Conservation (phyloP, 2,888 invertebrate genomes). For the Biston betularia region DNA sequence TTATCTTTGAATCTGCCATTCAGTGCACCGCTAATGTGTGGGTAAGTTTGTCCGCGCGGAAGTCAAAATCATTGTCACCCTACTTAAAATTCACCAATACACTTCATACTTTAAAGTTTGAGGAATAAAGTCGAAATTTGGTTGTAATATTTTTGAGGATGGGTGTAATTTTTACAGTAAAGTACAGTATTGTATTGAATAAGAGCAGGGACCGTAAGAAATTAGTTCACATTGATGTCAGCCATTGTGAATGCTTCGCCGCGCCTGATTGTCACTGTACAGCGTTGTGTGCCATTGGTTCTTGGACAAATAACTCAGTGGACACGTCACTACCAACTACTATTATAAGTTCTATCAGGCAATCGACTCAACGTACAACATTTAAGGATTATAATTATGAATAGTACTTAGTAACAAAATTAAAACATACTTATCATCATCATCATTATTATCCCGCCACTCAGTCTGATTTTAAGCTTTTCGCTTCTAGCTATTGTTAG, state of each 20-base stretch:
- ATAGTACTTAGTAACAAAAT: too few relatives aligned
- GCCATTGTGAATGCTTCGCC: constrained; percentile 62
- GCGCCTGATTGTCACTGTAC: constrained; percentile 51
- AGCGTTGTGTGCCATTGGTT: constrained; percentile 11
- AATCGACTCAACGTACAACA: too few relatives aligned
- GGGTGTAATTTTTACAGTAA: constrained; percentile 51
- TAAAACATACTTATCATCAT: too few relatives aligned
- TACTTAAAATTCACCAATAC: constrained; percentile 10
- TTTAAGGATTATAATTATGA: too few relatives aligned
- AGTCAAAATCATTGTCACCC: constrained; percentile 64
- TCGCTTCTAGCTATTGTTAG: too few relatives aligned
- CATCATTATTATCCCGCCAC: too few relatives aligned
- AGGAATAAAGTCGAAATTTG: constrained; percentile 31
- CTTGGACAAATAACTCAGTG: constrained; percentile 1
- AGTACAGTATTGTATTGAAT: constrained; percentile 63
- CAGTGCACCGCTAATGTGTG: constrained; percentile 75
- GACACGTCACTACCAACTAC: background rate
- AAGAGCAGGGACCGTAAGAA: constrained; percentile 80
- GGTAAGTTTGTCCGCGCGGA: constrained; percentile 75
- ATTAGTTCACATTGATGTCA: constrained; percentile 81
- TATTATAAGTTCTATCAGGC: background rate
- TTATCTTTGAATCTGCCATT: constrained; percentile 39
- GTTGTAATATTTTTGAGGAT: constrained; percentile 23
- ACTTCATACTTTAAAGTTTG: constrained; percentile 36
- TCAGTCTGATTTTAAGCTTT: too few relatives aligned